Conservation (phyloP, 2,888 invertebrate genomes). For the Camponotus fellah region DNA sequence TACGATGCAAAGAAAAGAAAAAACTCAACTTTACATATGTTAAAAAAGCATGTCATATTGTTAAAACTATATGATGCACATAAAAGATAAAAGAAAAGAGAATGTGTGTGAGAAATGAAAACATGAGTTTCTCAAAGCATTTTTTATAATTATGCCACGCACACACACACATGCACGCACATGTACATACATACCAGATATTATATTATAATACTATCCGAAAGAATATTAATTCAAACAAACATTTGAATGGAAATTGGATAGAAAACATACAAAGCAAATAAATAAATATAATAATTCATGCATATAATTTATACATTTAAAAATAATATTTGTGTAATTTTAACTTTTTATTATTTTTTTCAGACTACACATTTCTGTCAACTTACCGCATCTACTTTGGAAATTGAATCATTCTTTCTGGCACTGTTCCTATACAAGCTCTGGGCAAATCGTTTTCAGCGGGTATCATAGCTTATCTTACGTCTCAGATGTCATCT, state of each 20-base stretch:
- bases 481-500: slow-evolving; percentile 14
- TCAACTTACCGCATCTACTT: slow-evolving; percentile 7
- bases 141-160: slow-evolving; percentile 6
- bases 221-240: not conserved
- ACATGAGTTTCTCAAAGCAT: not conserved
- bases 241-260: not conserved
- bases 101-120: not conserved
- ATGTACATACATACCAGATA: not conserved
- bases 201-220: not conserved
- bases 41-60: not conserved
- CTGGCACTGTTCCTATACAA: not conserved
- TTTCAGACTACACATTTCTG: not conserved
- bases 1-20: slow-evolving; percentile 19
- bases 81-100: not conserved
- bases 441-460: slow-evolving; percentile 5
- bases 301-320: not conserved
- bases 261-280: not conserved
- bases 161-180: not conserved
- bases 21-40: not conserved
- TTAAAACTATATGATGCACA: slow-evolving; percentile 12
- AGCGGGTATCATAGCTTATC: slow-evolving; percentile 14
- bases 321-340: not conserved
- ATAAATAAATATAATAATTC: not conserved
- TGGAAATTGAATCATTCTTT: slow-evolving; percentile 16
- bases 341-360: not conserved